Evolutionary conservation across 2,113 vertebrate genomes (phyloP), one percentile per base, ranked within the genome.

Genomic region (Camelus bactrianus): DNA sequence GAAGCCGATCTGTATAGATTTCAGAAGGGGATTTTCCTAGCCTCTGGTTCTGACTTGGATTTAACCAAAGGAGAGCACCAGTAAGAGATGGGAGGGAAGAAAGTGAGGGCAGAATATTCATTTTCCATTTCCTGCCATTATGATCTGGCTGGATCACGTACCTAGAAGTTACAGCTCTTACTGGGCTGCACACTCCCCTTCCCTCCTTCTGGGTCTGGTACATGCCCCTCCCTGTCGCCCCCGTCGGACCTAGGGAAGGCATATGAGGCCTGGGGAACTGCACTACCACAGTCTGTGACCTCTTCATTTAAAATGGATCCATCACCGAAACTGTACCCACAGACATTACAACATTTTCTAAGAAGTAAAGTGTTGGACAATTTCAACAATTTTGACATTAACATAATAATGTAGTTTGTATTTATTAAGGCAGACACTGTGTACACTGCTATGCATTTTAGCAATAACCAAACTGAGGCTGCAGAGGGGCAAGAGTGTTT

Each of bases 101-200:
- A n/a, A 52, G 9, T 82, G 42, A 83, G 28, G 26, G 28, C 22
- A 48, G 5, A 60, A 13, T 48, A 50, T 38, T 77, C 7, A 6
- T 26, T 84, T 73, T 89, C 9, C 65, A 9, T 64, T 48, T 70
- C 11, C 48, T 38, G 1, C 22, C 28, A 38, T 26, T 56, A 30
- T 19, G 24, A 82, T 62, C 2, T 76, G 20, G 19, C 9, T 75
- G 8, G n/a, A 77, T 38, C 32, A 30, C 14, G 67, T 35, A 52
- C 28, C 7, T 17, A 58, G 46, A 70, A 46, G 1, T 48, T 5
- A 11, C 50, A 38, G 42, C 4, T n/a, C 3, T 14, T 50, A 19
- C 3, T 10, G 16, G 10, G 26, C 11, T 22, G 5, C 22, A 11
- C 4, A 24, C 15, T 62, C 1, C n/a, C 11, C 17, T 20, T 6